Base-by-base conservation (phyloP, 2,797 vertebrate species). In the Gallinago nigripennis region DNA sequence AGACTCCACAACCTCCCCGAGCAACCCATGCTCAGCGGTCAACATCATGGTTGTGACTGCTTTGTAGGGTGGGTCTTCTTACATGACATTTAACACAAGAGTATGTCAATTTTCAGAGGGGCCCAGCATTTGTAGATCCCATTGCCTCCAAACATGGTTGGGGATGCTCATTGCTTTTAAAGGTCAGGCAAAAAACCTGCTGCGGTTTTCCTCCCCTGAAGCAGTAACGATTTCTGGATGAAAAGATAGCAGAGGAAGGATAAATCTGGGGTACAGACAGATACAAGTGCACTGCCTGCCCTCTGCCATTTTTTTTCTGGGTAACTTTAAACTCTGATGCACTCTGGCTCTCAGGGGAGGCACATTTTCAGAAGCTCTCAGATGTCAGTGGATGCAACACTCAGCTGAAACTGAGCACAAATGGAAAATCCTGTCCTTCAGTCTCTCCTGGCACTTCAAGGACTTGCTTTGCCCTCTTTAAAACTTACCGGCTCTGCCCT, bases 331-430 rank as follows among this genome's bases (percentile, higher is more conserved):
- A 90, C 86, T 93, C 71, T 37, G 37, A 73, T 71, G 33, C 39
- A 31, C 71, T 90, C 60, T 85, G 64, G 46, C 83, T 92, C 53
- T 63, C 50, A 33, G 41, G 27, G n/a, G 0, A 92, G 83, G 64
- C 68, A 82, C 75, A 39, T 64, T 94, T 94, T 91, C 92, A 89
- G 90, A 46, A 92, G 88, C 68, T 96, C 95, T 96, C 92, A 91
- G 61, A 78, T 94, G 92, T 86, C 92, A 84, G 64, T 35, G 21
- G 56, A 76, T 84, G 80, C 73, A 90, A 65, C 89, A 83, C 78
- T 94, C 90, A 90, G 90, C 88, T 92, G 90, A 95, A 94, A 94
- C 83, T 10, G 33, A 96, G 80, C 50, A 85, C 94, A 92, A 92
- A 95, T 94, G 61, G 93, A 93, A 96, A 95, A 91, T 80, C 78